phyloP scores from a whole-genome alignment of 2,113 vertebrate species.

The Abramis brama region DNA sequence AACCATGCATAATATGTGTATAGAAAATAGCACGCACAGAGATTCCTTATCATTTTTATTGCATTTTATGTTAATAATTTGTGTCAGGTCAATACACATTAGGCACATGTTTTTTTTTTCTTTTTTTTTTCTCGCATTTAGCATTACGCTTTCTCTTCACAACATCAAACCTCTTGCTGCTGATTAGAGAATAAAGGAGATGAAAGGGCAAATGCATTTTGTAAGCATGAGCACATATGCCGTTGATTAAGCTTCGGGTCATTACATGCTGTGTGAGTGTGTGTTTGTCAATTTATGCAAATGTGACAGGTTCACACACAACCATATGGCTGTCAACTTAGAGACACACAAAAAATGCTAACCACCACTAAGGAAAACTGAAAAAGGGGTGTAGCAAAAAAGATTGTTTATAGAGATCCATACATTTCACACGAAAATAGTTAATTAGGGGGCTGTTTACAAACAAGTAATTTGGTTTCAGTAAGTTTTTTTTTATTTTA shows the following conservation, averaged over 20 bases:
- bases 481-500: neutral
- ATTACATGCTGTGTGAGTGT: constrained; percentile 16
- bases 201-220: constrained; percentile 17
- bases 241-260: constrained; percentile 50
- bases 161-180: constrained; percentile 5
- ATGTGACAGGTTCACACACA: constrained; percentile 41
- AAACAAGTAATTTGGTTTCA: neutral
- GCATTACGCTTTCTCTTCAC: neutral
- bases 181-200: constrained; percentile 32
- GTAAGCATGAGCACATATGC: constrained; percentile 36
- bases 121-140: no score
- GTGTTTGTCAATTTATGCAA: constrained; percentile 12
- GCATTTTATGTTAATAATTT: neutral
- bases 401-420: no score
- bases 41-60: neutral
- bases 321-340: constrained; percentile 54
- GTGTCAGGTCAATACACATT: neutral
- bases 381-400: neutral
- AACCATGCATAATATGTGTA: no score
- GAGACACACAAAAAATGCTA: constrained; percentile 38
- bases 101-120: neutral
- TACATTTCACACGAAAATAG: neutral
- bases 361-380: neutral
- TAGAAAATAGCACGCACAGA: neutral
- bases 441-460: neutral